These are phyloP conservation scores for Hoplostethus atlanticus DNA, from an alignment of 2,797 vertebrate genomes.

Conservation along the genomic window DNA sequence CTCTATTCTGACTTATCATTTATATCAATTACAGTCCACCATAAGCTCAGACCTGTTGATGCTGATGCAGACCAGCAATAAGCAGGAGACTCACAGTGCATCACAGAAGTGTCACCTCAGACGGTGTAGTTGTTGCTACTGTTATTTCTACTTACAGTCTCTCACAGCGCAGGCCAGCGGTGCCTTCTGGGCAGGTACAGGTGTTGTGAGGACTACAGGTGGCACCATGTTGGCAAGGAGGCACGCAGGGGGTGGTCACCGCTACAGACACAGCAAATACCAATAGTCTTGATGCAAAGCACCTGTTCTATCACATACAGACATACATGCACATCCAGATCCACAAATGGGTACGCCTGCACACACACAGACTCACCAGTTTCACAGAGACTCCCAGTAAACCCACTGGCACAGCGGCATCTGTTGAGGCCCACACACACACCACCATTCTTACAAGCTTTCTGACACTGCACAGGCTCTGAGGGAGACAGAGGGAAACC, in stretches of 20 bases:
- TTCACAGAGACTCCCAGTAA: conserved; percentile 82
- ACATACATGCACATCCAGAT: not conserved
- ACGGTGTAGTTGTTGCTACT: not conserved
- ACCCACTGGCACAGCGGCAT: conserved; percentile 82
- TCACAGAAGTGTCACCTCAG: not conserved
- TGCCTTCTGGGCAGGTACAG: conserved; percentile 84
- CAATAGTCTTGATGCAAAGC: conserved; percentile 9
- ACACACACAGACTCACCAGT: conserved; percentile 72
- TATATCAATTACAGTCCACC: not conserved
- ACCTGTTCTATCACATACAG: not conserved
- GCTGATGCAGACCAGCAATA: not conserved
- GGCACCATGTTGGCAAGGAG: conserved; percentile 85
- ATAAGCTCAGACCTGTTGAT: not conserved
- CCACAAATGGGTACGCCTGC: conserved; percentile 11
- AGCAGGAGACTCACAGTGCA: not conserved
- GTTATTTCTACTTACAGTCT: conserved; percentile 79
- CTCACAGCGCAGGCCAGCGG: conserved; percentile 85
- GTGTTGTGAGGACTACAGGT: conserved; percentile 86
- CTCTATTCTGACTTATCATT: too few species aligned
- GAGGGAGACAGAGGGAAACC: conserved; percentile 13
- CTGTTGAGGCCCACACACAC: conserved; percentile 84
- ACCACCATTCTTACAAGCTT: conserved; percentile 81
- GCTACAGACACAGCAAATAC: conserved; percentile 66
- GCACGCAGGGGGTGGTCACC: conserved; percentile 84
- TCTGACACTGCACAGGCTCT: conserved; percentile 86